Evolutionary conservation across 2,113 vertebrate species (phyloP).

Genomic region (Hypocryptadius cinnamomeus): DNA sequence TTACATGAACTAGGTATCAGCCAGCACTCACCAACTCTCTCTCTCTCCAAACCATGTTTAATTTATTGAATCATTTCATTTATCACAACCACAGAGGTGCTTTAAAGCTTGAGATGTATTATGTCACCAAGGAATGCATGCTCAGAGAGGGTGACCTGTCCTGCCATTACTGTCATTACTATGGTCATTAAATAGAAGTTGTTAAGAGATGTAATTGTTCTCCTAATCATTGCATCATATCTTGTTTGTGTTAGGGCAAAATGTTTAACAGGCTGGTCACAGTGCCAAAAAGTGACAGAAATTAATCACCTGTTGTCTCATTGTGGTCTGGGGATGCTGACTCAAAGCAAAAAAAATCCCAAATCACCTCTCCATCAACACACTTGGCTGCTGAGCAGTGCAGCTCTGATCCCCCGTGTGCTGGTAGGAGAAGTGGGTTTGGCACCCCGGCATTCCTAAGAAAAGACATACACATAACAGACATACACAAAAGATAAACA

Average conservation of each 20-base stretch:
- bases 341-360: background rate
- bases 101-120: conserved; percentile 1
- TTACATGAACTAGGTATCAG: background rate
- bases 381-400: background rate
- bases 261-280: background rate
- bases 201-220: background rate
- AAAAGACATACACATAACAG: background rate
- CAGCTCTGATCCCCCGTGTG: background rate
- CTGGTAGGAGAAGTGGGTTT: background rate
- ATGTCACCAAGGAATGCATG: background rate
- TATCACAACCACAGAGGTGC: background rate
- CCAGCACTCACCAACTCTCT: background rate
- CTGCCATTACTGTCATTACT: background rate
- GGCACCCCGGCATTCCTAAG: background rate
- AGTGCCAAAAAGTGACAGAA: background rate
- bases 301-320: background rate
- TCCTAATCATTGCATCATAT: background rate
- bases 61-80: conserved; percentile 16
- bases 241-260: background rate
- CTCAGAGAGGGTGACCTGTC: background rate
- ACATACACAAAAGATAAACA: background rate
- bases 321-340: background rate
- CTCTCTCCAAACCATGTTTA: background rate
- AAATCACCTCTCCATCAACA: background rate
- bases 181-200: background rate